Conservation (phyloP, 2,888 invertebrate species). For the Dione vanillae region DNA sequence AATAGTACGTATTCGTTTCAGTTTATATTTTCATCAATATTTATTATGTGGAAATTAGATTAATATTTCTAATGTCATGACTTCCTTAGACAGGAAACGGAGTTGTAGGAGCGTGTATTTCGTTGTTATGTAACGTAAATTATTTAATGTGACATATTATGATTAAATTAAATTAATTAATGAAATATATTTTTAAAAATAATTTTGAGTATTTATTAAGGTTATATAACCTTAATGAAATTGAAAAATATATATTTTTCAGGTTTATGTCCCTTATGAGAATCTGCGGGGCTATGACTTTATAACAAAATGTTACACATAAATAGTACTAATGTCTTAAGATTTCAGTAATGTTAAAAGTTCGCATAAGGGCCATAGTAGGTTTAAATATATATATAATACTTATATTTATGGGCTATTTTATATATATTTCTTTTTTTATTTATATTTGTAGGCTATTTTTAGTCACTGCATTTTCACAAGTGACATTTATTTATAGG, state of each 20-base stretch:
- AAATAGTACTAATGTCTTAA: background rate
- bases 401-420: background rate
- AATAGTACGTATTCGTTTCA: slow-evolving; percentile 39
- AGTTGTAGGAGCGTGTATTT: background rate
- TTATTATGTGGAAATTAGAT: slow-evolving; percentile 24
- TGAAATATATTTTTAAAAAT: slow-evolving; percentile 34
- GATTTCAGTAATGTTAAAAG: slow-evolving; percentile 63
- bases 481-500: slow-evolving; percentile 52
- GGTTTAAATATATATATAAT: slow-evolving; percentile 53
- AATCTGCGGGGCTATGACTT: slow-evolving; percentile 42
- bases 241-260: too few species aligned
- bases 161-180: slow-evolving; percentile 32
- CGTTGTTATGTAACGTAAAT: slow-evolving; percentile 23
- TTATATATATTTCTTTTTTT: too few species aligned
- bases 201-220: slow-evolving; percentile 17
- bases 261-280: background rate
- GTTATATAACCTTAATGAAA: too few species aligned
- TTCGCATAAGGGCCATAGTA: slow-evolving; percentile 72
- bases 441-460: background rate
- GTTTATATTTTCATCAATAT: slow-evolving; percentile 35
- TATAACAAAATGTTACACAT: background rate
- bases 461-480: background rate
- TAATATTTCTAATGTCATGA: slow-evolving; percentile 5
- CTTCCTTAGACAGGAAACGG: background rate
- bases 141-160: slow-evolving; percentile 34